Evolutionary conservation across 2,113 vertebrate species (phyloP).

Genomic region (Clinocottus analis): DNA sequence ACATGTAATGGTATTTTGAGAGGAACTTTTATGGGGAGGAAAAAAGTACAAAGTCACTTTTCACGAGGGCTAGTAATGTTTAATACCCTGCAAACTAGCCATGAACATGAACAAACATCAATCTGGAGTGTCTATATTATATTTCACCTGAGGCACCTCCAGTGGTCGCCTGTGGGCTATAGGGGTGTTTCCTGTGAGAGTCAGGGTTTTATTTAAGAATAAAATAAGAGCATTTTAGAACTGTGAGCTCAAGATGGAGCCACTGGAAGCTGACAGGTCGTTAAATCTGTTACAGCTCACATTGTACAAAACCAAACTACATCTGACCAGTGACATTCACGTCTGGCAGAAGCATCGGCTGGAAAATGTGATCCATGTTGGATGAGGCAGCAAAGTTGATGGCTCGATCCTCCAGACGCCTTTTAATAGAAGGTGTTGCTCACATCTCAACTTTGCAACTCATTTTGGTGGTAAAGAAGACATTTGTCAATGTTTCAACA

Average conservation of each 20-base stretch:
- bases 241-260: not conserved
- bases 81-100: constrained; percentile 30
- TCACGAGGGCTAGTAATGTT: constrained; percentile 36
- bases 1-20: constrained; percentile 47
- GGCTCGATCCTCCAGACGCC: not conserved
- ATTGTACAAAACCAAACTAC: not conserved
- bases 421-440: not conserved
- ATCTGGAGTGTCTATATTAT: not conserved
- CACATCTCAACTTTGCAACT: not conserved
- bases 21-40: constrained; percentile 56
- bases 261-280: not conserved
- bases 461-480: not conserved
- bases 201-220: constrained; percentile 1
- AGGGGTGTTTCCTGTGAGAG: not conserved
- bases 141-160: not conserved
- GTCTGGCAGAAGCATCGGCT: not conserved
- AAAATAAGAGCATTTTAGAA: constrained; percentile 12
- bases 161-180: not conserved
- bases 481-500: not conserved
- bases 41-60: constrained; percentile 45
- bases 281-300: constrained; percentile 6
- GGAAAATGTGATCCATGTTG: not conserved
- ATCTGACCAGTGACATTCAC: not conserved
- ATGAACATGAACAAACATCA: constrained; percentile 43
- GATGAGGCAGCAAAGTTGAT: not conserved